Evolutionary conservation across 2,113 vertebrate genomes (phyloP).

Genomic region (Chinchilla lanigera): DNA sequence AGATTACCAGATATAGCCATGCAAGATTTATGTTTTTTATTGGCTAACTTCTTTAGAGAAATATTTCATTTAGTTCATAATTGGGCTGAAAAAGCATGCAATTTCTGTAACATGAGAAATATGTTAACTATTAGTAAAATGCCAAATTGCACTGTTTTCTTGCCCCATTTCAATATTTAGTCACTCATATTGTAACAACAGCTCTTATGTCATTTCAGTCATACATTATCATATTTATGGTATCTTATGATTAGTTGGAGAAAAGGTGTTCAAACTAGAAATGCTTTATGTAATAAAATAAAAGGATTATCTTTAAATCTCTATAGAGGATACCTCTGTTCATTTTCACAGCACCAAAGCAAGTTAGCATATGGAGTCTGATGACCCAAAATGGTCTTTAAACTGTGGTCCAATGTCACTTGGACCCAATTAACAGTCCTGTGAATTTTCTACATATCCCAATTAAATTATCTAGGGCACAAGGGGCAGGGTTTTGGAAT

Average conservation of each 20-base stretch:
- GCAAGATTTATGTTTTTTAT: not conserved
- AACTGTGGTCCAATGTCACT: not conserved
- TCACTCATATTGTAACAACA: not conserved
- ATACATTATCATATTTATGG: not conserved
- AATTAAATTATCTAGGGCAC: not conserved
- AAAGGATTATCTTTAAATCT: not conserved
- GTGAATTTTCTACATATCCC: not conserved
- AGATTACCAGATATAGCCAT: too few species aligned
- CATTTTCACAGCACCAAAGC: not conserved
- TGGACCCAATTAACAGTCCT: not conserved
- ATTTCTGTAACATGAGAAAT: not conserved
- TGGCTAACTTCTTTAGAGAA: conserved; percentile 10
- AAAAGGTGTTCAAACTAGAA: not conserved
- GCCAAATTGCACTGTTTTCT: not conserved
- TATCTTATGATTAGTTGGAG: not conserved
- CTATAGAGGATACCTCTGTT: not conserved
- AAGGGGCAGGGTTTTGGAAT: not conserved
- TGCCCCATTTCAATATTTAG: not conserved
- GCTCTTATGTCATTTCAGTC: not conserved
- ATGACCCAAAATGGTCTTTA: not conserved
- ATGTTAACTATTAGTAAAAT: not conserved
- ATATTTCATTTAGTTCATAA: not conserved
- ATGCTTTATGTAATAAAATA: not conserved
- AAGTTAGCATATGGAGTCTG: not conserved
- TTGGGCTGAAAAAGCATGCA: not conserved